These are phyloP conservation scores for Epistrophe eligans DNA, from an alignment of 2,888 invertebrate species.

Conservation along the genomic window DNA sequence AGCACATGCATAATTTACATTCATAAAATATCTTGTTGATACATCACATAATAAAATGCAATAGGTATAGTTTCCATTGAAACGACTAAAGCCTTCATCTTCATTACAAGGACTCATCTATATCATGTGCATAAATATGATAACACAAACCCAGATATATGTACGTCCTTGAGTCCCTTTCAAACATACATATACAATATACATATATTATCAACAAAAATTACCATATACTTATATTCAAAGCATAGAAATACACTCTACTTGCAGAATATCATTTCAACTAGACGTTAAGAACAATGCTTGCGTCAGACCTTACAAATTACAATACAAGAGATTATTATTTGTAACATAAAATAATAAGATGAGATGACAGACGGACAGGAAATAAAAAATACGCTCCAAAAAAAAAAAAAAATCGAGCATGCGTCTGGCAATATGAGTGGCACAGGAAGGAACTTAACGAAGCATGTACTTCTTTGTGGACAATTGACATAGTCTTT, in stretches of 20 bases:
- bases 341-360: slow-evolving; percentile 45
- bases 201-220: background rate
- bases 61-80: slow-evolving; percentile 18
- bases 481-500: slow-evolving; percentile 52
- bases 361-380: slow-evolving; percentile 35
- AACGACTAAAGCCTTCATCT: slow-evolving; percentile 20
- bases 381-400: slow-evolving; percentile 29
- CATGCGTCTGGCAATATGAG: slow-evolving; percentile 41
- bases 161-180: slow-evolving; percentile 27
- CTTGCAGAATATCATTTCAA: slow-evolving; percentile 47
- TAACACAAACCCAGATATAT: background rate
- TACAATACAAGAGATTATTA: slow-evolving; percentile 29
- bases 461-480: slow-evolving; percentile 53
- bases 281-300: slow-evolving; percentile 40
- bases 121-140: background rate
- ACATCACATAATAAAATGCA: background rate
- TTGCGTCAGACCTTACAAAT: slow-evolving; percentile 56
- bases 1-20: slow-evolving; percentile 1
- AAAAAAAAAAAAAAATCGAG: slow-evolving; percentile 8
- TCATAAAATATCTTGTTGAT: slow-evolving; percentile 15
- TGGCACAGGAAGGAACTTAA: slow-evolving; percentile 42
- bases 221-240: slow-evolving; percentile 9
- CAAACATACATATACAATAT: slow-evolving; percentile 7
- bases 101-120: slow-evolving; percentile 30
- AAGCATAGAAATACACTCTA: slow-evolving; percentile 38